These are phyloP conservation scores for Drosophila tanythrix DNA, from an alignment of 2,888 invertebrate species.

Conservation along the genomic window DNA sequence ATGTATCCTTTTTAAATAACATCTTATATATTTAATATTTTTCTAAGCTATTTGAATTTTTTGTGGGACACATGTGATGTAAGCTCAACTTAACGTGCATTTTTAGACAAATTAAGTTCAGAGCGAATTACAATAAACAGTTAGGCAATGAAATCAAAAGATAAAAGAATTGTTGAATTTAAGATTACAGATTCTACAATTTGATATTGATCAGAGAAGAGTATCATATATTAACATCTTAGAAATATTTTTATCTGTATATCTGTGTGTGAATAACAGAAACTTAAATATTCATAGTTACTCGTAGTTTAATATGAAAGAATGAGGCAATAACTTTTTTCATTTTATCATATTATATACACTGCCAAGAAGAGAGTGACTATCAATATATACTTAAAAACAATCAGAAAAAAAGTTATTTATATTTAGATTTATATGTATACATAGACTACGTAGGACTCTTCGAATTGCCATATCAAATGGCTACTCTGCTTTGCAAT, in stretches of 20 bases:
- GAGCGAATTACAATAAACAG: neutral
- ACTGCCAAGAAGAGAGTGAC: conserved; percentile 23
- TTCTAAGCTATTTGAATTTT: too few species aligned
- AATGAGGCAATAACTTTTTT: conserved; percentile 36
- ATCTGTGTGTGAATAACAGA: conserved; percentile 22
- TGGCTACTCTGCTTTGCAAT: conserved; percentile 31
- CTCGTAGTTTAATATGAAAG: conserved; percentile 37
- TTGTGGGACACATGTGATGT: conserved; percentile 3
- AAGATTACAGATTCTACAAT: conserved; percentile 2
- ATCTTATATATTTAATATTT: neutral
- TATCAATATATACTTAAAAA: conserved; percentile 27
- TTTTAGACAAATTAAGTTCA: neutral
- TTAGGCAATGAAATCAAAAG: conserved; percentile 7
- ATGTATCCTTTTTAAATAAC: neutral
- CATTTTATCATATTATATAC: conserved; percentile 52
- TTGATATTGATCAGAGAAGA: conserved; percentile 25
- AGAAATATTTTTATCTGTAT: conserved; percentile 6
- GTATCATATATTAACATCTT: conserved; percentile 22
- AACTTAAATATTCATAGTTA: conserved; percentile 47
- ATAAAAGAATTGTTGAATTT: conserved; percentile 7
- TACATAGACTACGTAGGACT: conserved; percentile 1
- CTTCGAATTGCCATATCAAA: conserved; percentile 39
- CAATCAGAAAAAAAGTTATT: conserved; percentile 3
- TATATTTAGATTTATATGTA: neutral
- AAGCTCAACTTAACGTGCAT: neutral